Base-by-base conservation (phyloP, 2,888 invertebrate species). In the Scelioninae gen. 1 region DNA sequence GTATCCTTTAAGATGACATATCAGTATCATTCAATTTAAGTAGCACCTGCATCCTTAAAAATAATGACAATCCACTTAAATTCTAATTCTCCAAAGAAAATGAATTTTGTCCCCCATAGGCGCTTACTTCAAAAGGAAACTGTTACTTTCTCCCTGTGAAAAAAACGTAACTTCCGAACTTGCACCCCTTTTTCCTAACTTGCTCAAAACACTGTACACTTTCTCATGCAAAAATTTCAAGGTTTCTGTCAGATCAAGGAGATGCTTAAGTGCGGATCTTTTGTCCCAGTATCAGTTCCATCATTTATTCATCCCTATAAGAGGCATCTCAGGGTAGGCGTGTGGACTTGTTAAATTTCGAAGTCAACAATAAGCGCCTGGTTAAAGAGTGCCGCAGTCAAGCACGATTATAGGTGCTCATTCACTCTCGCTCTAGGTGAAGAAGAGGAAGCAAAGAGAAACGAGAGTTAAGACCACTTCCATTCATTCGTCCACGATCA, bases 401-500 rank as follows among this genome's bases (percentile, higher is more conserved):
- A 79, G 76, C 79, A 62, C 69, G 74, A 82, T 84, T 82, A 76
- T 79, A 72, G 79, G 76, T 82, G 74, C 82, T 83, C 83, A 83
- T 85, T 85, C 82, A 85, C 83, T 81, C 71, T 82, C 71, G 81
- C 79, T 79, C 83, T 83, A 82, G 74, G 77, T 82, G 75, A 80
- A 82, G 83, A 83, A 84, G 83, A 82, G 82, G 85, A 85, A 84
- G 83, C 75, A 75, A 69, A 82, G 65, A 75, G 76, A 82, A 82
- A 78, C 56, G 60, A 80, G 69, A 84, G 83, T 76, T 74, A 63
- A 83, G 84, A 81, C 75, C 74, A 75, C 80, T 81, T 84, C 82
- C 87, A 87, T 87, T 87, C 87, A 87, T 87, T 82, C 84, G 56
- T 82, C 78, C 71, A 72, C 82, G 75, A 81, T 65, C 79, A 82